phyloP scores from a whole-genome alignment of 1,140 invertebrate genomes.

The Spodoptera frugiperda region DNA sequence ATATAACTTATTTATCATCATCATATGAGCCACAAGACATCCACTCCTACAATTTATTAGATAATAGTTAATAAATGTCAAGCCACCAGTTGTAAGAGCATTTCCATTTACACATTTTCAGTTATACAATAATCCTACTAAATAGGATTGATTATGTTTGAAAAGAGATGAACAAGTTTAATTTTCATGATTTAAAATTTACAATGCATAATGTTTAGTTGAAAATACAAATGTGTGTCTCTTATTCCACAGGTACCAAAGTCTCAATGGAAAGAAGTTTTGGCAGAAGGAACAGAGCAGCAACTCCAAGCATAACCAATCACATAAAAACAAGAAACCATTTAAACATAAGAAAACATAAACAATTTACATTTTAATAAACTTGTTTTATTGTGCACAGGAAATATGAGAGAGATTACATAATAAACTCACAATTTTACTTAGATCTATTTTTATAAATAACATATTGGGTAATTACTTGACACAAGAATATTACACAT shows the following conservation, averaged over 20 bases:
- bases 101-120: too few relatives aligned
- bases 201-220: too few relatives aligned
- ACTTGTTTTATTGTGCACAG: conserved; percentile 46
- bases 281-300: conserved; percentile 74
- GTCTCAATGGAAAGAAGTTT: conserved; percentile 80
- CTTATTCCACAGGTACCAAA: conserved; percentile 84
- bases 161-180: too few relatives aligned
- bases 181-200: too few relatives aligned
- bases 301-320: conserved; percentile 64
- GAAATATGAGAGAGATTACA: conserved; percentile 42
- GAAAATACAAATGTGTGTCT: not conserved
- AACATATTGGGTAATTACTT: conserved; percentile 20
- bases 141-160: too few relatives aligned
- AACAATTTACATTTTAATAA: conserved; percentile 37
- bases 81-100: too few relatives aligned
- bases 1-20: too few relatives aligned
- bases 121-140: too few relatives aligned
- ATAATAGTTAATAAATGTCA: too few relatives aligned
- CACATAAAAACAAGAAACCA: conserved; percentile 73
- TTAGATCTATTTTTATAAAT: conserved; percentile 36
- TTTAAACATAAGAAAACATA: conserved; percentile 72
- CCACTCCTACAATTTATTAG: too few relatives aligned
- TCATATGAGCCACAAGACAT: too few relatives aligned
- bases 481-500: conserved; percentile 37
- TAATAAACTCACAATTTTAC: conserved; percentile 41